Percentiles rank a stretch among this genome's conserved stretches.
Conservation (phyloP, 2,113 vertebrate species). For the Oryzias curvinotus region DNA sequence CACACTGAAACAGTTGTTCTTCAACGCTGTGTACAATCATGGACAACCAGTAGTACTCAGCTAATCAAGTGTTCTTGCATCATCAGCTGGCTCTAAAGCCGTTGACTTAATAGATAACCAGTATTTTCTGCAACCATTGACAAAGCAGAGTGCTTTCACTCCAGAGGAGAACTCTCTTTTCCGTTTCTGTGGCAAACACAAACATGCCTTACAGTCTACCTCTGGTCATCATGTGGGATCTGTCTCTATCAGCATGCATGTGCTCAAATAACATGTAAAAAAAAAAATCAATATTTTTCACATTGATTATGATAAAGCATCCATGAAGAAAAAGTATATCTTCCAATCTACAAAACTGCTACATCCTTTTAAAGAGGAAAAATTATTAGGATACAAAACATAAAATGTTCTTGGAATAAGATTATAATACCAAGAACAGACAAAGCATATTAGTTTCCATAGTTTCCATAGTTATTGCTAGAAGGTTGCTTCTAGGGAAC, state of each 20-base stretch:
- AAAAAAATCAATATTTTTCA: neutral
- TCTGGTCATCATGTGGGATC: neutral
- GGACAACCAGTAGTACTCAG: conserved; percentile 26
- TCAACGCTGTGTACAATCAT: conserved; percentile 7
- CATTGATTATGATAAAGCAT: too few relatives aligned
- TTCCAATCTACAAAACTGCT: too few relatives aligned
- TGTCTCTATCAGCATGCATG: too few relatives aligned
- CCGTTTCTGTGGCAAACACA: neutral
- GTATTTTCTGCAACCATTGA: conserved; percentile 36
- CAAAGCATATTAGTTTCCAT: too few relatives aligned
- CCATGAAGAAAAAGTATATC: too few relatives aligned
- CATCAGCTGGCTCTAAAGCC: conserved; percentile 29
- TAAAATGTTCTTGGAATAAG: too few relatives aligned
- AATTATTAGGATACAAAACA: too few relatives aligned
- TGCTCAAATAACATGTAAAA: neutral
- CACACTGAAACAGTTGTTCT: conserved; percentile 8
- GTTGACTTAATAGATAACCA: conserved; percentile 20
- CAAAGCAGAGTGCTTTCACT: conserved; percentile 23
- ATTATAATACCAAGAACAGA: too few relatives aligned
- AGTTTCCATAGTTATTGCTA: too few relatives aligned
- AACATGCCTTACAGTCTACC: neutral
- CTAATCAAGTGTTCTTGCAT: conserved; percentile 34
- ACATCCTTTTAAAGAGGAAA: too few relatives aligned
- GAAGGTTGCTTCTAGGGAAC: too few relatives aligned
- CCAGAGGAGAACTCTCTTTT: neutral